phyloP scores from a whole-genome alignment of 1,140 invertebrate genomes.

The Panagrolaimus sp. region DNA sequence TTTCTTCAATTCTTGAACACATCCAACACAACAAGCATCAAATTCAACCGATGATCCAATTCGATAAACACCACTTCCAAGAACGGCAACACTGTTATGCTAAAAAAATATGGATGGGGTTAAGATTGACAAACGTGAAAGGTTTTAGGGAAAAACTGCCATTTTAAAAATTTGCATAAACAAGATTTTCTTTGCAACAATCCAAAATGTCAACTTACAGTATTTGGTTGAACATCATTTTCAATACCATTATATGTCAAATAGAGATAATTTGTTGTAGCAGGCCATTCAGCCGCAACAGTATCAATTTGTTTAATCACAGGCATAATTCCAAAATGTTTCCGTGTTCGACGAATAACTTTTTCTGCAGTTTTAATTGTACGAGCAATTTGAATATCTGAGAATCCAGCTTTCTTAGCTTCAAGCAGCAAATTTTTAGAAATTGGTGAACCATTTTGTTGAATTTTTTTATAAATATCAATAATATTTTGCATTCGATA shows the following conservation, averaged over 20 bases:
- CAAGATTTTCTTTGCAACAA: slow-evolving; percentile 65
- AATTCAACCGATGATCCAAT: slow-evolving; percentile 99
- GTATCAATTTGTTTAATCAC: slow-evolving; percentile 98
- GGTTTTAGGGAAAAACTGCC: background rate
- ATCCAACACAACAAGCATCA: slow-evolving; percentile 98
- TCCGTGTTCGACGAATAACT: slow-evolving; percentile 59
- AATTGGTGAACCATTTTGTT: slow-evolving; percentile 18
- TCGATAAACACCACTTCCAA: slow-evolving; percentile 90
- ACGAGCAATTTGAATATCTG: slow-evolving; percentile 87
- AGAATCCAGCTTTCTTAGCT: slow-evolving; percentile 91
- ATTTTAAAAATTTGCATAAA: background rate
- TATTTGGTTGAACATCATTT: slow-evolving; percentile 70
- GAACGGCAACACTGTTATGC: slow-evolving; percentile 61
- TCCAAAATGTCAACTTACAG: slow-evolving; percentile 67
- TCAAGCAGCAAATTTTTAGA: slow-evolving; percentile 46
- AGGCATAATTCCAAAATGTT: slow-evolving; percentile 66
- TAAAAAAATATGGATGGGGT: slow-evolving; percentile 10
- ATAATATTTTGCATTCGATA: slow-evolving; percentile 90
- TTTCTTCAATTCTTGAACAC: slow-evolving; percentile 79
- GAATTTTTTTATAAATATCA: slow-evolving; percentile 65
- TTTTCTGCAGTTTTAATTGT: slow-evolving; percentile 68
- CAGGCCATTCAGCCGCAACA: slow-evolving; percentile 97
- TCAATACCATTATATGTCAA: slow-evolving; percentile 83
- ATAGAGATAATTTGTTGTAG: slow-evolving; percentile 93
- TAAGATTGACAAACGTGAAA: background rate